Evolutionary conservation across 2,797 vertebrate genomes (phyloP).

Genomic region (Xenopus petersii): DNA sequence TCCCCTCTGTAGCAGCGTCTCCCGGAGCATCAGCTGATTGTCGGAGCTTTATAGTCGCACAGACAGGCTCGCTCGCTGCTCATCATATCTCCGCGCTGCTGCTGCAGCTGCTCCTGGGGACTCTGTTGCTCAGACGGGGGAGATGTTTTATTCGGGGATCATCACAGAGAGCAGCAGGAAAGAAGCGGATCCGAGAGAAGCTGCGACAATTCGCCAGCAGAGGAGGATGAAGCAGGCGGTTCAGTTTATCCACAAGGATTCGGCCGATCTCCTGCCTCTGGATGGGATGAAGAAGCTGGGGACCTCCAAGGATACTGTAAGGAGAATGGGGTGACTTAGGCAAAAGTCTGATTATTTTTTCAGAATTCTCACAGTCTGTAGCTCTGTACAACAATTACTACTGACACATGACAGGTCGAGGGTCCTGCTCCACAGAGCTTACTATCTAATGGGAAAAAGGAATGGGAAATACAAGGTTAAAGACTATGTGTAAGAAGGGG

Average conservation of each 20-base stretch:
- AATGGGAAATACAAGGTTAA: too few relatives aligned
- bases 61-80: not conserved
- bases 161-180: conserved; percentile 68
- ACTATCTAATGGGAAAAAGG: too few relatives aligned
- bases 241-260: conserved; percentile 86
- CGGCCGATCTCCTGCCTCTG: conserved; percentile 84
- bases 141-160: conserved; percentile 75
- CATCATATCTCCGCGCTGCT: not conserved
- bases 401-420: too few relatives aligned
- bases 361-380: too few relatives aligned
- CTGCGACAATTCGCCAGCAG: conserved; percentile 77
- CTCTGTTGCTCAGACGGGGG: not conserved
- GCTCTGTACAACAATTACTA: too few relatives aligned
- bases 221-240: conserved; percentile 83
- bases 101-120: not conserved
- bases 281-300: conserved; percentile 87
- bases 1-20: not conserved
- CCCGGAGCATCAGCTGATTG: not conserved
- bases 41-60: not conserved
- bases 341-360: too few relatives aligned
- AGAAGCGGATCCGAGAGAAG: conserved; percentile 72
- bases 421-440: too few relatives aligned
- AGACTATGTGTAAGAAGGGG: too few relatives aligned
- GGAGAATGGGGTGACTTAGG: conserved; percentile 12
- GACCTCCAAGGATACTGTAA: conserved; percentile 83